A percentile compares a stretch with the other conserved stretches of the same genome.
phyloP scores from a whole-genome alignment of 2,797 vertebrate species.

The Myripristis jacobus region DNA sequence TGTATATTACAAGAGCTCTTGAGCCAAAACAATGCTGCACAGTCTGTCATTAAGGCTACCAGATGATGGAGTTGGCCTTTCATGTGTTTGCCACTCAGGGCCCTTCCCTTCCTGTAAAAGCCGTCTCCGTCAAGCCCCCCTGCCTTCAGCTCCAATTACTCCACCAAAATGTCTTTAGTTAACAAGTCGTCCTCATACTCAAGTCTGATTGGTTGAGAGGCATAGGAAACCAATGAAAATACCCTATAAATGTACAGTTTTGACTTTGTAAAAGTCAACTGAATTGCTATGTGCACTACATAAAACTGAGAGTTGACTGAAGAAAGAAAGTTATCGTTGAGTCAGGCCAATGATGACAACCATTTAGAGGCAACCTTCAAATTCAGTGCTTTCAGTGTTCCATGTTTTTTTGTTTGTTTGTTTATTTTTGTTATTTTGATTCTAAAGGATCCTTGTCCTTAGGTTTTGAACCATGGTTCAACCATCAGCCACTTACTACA shows the following conservation, averaged over 20 bases:
- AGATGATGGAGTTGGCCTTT: constrained; percentile 79
- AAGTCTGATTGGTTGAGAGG: not conserved
- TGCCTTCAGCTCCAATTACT: constrained; percentile 43
- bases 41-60: constrained; percentile 79
- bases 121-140: constrained; percentile 41
- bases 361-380: too few species aligned
- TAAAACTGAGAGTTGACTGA: too few species aligned
- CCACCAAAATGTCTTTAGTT: constrained; percentile 24
- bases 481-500: too few species aligned
- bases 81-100: constrained; percentile 71
- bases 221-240: constrained; percentile 12
- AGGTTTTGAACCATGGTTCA: too few species aligned
- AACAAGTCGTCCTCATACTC: constrained; percentile 11
- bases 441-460: too few species aligned
- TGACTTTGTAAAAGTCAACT: not conserved
- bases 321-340: too few species aligned
- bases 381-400: too few species aligned
- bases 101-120: constrained; percentile 79
- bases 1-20: constrained; percentile 79
- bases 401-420: too few species aligned
- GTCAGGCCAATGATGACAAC: too few species aligned
- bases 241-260: constrained; percentile 20
- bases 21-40: constrained; percentile 81
- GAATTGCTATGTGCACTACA: too few species aligned
- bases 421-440: too few species aligned